Evolutionary conservation across 2,888 invertebrate species (phyloP), one percentile per base, ranked within the genome.

Genomic region (Xanthia icteritia): DNA sequence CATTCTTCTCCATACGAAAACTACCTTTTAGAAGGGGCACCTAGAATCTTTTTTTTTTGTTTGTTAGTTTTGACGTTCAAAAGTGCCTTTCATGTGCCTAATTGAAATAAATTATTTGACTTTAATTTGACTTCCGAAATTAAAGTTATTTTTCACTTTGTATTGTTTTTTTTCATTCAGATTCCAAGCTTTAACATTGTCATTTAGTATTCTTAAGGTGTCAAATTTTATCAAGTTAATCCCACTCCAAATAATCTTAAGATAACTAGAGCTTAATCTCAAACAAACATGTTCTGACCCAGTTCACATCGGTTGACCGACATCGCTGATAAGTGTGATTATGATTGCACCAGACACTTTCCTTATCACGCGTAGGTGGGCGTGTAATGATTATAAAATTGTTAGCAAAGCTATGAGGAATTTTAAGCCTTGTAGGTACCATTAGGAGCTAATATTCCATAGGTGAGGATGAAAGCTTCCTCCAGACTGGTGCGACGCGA

Each of bases 221-320:
- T 64, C n/a, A n/a, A 64, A 20, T 36, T 27, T 66, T n/a, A 6
- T 11, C 3, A n/a, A 64, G 31, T 54, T 20, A 72, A 67, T 64
- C 39, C 51, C 4, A 31, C 42, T 66, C 42, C 6, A 66, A 48
- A 39, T 77, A 54, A 66, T 70, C 4, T 36, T 27, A 60, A 73
- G 78, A 65, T 65, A 83, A 84, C 61, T 60, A 31, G 48, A 82
- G 51, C 58, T 72, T 83, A 51, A 79, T 73, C 70, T 68, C 5
- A 15, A 20, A 17, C 48, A 60, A 61, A 23, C 23, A 72, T 23
- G 5, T 4, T 61, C 61, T 63, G 70, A 45, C 80, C 82, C 13
- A 84, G 66, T 82, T 82, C 80, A n/a, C 84, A 84, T 48, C 27
- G n/a, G 5, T 17, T 73, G 51, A 54, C 58, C 58, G 69, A 79